These are phyloP conservation scores for Dryadula phaetusa DNA, from an alignment of 2,888 invertebrate genomes.

Conservation along the genomic window DNA sequence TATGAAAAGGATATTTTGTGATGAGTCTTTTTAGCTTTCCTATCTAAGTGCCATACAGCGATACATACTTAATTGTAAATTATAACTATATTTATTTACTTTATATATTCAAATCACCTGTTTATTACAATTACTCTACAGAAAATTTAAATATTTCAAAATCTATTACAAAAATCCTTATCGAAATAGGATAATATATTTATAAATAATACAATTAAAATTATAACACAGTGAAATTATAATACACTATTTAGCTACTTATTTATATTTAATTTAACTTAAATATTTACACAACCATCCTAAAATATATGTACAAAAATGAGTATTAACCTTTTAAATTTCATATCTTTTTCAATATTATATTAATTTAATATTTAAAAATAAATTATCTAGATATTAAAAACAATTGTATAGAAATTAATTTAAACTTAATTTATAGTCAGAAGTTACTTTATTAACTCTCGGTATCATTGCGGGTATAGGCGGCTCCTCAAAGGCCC, in stretches of 20 bases:
- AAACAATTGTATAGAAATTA: not conserved
- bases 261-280: not conserved
- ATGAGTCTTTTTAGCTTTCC: too few relatives aligned
- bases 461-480: constrained; percentile 54
- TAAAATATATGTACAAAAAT: constrained; percentile 3
- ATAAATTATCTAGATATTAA: not conserved
- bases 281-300: not conserved
- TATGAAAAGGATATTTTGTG: too few relatives aligned
- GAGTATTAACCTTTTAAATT: constrained; percentile 1
- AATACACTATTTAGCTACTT: not conserved
- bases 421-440: constrained; percentile 32
- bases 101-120: too few relatives aligned
- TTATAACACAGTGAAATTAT: too few relatives aligned
- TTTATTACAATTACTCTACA: too few relatives aligned
- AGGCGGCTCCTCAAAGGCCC: constrained; percentile 50
- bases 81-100: too few relatives aligned
- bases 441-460: constrained; percentile 49
- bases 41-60: too few relatives aligned
- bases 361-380: not conserved
- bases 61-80: too few relatives aligned
- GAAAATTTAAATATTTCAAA: too few relatives aligned
- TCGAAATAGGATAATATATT: too few relatives aligned
- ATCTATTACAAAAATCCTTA: too few relatives aligned
- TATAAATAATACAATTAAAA: too few relatives aligned
- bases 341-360: not conserved